These are phyloP conservation scores for Aptenodytes forsteri DNA, from an alignment of 2,113 vertebrate genomes.

Conservation along the genomic window DNA sequence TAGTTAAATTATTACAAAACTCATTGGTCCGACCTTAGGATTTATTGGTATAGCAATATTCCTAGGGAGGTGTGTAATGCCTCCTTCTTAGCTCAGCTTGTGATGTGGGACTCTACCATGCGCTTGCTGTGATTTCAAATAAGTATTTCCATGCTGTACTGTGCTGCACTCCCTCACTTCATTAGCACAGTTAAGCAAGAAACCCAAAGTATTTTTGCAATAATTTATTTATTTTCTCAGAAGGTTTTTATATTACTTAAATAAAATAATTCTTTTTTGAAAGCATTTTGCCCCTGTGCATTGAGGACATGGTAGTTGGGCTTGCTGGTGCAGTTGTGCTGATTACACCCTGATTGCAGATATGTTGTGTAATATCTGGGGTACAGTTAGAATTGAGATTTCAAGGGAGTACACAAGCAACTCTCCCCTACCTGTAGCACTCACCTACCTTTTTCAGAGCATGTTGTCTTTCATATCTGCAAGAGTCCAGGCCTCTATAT, in stretches of 20 bases:
- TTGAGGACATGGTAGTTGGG: neutral
- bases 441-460: neutral
- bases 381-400: neutral
- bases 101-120: accelerated
- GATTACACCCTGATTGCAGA: neutral
- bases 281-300: neutral
- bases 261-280: neutral
- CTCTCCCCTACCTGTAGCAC: neutral
- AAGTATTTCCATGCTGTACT: neutral
- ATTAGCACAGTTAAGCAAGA: neutral
- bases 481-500: neutral
- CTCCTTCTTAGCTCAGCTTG: neutral
- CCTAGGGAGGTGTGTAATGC: neutral
- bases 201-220: neutral
- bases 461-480: neutral
- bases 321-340: neutral
- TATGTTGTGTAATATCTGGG: neutral
- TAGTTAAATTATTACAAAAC: neutral
- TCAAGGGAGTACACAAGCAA: neutral
- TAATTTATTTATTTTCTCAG: neutral
- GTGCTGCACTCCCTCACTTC: neutral
- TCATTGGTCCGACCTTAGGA: neutral
- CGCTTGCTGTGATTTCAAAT: neutral
- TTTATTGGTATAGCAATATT: neutral
- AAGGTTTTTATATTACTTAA: neutral